Percentiles rank a stretch among this genome's conserved stretches.
phyloP scores from a whole-genome alignment of 2,888 invertebrate genomes.

The Apotomis betuletana region DNA sequence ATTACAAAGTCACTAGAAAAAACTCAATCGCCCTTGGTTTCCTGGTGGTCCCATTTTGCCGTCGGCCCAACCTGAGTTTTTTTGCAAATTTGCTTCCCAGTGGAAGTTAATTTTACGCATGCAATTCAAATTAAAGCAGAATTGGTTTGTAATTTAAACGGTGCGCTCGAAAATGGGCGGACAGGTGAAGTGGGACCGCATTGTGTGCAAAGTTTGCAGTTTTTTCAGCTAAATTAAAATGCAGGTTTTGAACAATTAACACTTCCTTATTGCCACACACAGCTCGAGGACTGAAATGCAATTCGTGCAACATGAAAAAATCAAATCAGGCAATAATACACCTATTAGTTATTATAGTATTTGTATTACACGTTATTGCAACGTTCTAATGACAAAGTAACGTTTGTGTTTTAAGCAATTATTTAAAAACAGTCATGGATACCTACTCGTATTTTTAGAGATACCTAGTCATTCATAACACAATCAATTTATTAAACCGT shows the following conservation, averaged over 20 bases:
- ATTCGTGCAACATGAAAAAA: too few species aligned
- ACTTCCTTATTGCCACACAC: slow-evolving; percentile 33
- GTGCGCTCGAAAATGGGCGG: slow-evolving; percentile 26
- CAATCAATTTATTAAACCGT: too few species aligned
- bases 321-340: too few species aligned
- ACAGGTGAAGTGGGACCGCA: slow-evolving; percentile 33
- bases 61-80: neutral
- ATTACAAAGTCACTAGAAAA: neutral
- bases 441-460: too few species aligned
- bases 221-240: slow-evolving; percentile 33
- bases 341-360: too few species aligned
- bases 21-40: neutral
- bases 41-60: slow-evolving; percentile 38
- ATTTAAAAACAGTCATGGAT: too few species aligned
- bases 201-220: slow-evolving; percentile 28
- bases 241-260: slow-evolving; percentile 30
- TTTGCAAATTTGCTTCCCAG: slow-evolving; percentile 16
- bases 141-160: slow-evolving; percentile 25
- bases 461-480: too few species aligned
- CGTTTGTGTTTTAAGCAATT: too few species aligned
- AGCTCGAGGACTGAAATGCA: neutral
- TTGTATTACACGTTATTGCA: too few species aligned
- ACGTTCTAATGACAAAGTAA: too few species aligned
- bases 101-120: slow-evolving; percentile 37
- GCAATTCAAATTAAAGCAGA: slow-evolving; percentile 39